Evolutionary conservation across 2,888 invertebrate species (phyloP).

Genomic region (Sinhomidia bicolor): DNA sequence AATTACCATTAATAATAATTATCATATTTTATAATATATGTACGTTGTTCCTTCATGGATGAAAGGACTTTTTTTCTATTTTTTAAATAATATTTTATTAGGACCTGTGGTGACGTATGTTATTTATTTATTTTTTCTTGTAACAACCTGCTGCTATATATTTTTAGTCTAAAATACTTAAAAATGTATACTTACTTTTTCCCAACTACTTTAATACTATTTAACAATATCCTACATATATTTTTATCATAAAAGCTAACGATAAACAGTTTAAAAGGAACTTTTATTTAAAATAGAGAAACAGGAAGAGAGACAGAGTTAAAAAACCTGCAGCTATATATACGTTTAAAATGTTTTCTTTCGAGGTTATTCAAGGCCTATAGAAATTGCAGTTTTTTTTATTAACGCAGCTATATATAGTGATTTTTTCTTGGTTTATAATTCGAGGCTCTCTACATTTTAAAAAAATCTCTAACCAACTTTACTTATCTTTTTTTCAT

Average conservation of each 20-base stretch:
- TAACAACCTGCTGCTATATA: neutral
- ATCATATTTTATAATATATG: too few species aligned
- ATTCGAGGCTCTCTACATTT: slow-evolving; percentile 1
- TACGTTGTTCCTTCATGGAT: slow-evolving; percentile 69
- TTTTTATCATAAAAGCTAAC: neutral
- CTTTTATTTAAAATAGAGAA: slow-evolving; percentile 39
- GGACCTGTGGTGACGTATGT: slow-evolving; percentile 55
- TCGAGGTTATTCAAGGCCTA: slow-evolving; percentile 49
- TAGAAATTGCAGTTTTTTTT: slow-evolving; percentile 6
- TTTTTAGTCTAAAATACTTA: neutral
- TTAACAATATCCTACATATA: neutral
- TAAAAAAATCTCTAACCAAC: neutral
- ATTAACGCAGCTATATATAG: neutral
- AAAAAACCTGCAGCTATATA: slow-evolving; percentile 36
- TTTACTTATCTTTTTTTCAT: neutral
- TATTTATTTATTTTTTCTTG: slow-evolving; percentile 19
- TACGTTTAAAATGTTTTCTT: slow-evolving; percentile 15
- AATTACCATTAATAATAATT: too few species aligned
- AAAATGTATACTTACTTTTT: neutral
- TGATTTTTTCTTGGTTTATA: neutral
- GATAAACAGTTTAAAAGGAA: slow-evolving; percentile 15
- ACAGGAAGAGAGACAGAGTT: slow-evolving; percentile 59
- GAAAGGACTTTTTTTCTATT: slow-evolving; percentile 63
- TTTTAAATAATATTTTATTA: slow-evolving; percentile 15
- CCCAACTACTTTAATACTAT: neutral